A percentile compares a stretch with the other conserved stretches of the same genome.
phyloP scores from a whole-genome alignment of 2,888 invertebrate species.

The Linnaemya vulpina region DNA sequence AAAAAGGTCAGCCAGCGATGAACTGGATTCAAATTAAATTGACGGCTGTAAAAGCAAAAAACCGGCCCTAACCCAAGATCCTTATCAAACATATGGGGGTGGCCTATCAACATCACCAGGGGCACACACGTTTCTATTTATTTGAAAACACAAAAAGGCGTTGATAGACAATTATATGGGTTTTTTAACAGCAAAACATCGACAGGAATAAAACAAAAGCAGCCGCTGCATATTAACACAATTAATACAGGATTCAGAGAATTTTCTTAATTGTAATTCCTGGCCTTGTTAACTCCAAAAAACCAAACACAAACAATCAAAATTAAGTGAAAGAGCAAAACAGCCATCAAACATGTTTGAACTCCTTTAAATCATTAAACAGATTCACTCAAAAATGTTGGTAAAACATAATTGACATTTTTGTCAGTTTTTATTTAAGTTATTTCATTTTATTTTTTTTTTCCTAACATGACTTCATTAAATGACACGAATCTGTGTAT shows the following conservation, averaged over 20 bases:
- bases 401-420: slow-evolving; percentile 50
- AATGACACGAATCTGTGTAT: slow-evolving; percentile 42
- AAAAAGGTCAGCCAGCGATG: not conserved
- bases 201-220: not conserved
- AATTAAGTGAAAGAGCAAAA: not conserved
- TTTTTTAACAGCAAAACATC: slow-evolving; percentile 12
- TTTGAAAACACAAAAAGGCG: slow-evolving; percentile 60
- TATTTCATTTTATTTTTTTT: slow-evolving; percentile 1
- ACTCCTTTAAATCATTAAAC: not conserved
- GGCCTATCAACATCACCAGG: slow-evolving; percentile 1
- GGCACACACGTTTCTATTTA: slow-evolving; percentile 7
- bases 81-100: slow-evolving; percentile 71
- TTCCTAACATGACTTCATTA: slow-evolving; percentile 69
- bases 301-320: not conserved
- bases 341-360: not conserved
- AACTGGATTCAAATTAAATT: not conserved
- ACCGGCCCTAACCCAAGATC: slow-evolving; percentile 40
- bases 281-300: not conserved
- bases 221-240: not conserved
- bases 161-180: slow-evolving; percentile 62
- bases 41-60: slow-evolving; percentile 14
- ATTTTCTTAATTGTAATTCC: not conserved
- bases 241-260: not conserved
- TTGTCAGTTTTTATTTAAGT: slow-evolving; percentile 20
- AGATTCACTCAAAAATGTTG: not conserved